These are phyloP conservation scores for Encarsia formosa DNA, from an alignment of 2,888 invertebrate species.

Conservation along the genomic window DNA sequence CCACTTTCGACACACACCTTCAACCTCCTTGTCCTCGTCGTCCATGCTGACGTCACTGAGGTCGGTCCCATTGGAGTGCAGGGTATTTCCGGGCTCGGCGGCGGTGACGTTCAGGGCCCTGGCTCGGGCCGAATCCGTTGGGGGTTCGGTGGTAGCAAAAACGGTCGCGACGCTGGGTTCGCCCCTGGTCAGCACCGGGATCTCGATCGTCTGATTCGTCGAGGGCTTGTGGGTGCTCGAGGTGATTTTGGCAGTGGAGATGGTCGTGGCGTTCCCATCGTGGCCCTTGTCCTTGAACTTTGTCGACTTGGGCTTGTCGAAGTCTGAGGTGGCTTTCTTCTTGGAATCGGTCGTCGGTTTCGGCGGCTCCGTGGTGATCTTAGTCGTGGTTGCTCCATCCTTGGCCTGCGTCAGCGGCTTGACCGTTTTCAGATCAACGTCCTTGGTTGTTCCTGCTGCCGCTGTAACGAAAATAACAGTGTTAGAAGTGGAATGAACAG, in stretches of 20 bases:
- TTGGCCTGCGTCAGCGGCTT: neutral
- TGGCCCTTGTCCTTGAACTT: constrained; percentile 41
- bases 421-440: neutral
- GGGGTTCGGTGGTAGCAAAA: constrained; percentile 1
- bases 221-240: neutral
- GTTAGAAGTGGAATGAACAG: neutral
- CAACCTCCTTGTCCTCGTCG: constrained; percentile 56
- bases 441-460: neutral
- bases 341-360: constrained; percentile 36
- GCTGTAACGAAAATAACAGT: neutral
- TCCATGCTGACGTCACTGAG: constrained; percentile 78
- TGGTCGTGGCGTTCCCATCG: constrained; percentile 26
- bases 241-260: constrained; percentile 4
- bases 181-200: constrained; percentile 12
- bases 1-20: constrained; percentile 34
- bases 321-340: constrained; percentile 42
- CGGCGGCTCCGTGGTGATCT: constrained; percentile 28
- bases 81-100: constrained; percentile 43
- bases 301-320: constrained; percentile 37
- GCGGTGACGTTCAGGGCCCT: constrained; percentile 45
- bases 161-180: constrained; percentile 9
- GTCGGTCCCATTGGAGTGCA: constrained; percentile 55
- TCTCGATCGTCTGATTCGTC: neutral
- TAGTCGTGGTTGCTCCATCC: constrained; percentile 9
- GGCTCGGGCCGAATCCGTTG: constrained; percentile 29